Conservation (phyloP, 2,113 vertebrate species). For the Crotalus horridus region DNA sequence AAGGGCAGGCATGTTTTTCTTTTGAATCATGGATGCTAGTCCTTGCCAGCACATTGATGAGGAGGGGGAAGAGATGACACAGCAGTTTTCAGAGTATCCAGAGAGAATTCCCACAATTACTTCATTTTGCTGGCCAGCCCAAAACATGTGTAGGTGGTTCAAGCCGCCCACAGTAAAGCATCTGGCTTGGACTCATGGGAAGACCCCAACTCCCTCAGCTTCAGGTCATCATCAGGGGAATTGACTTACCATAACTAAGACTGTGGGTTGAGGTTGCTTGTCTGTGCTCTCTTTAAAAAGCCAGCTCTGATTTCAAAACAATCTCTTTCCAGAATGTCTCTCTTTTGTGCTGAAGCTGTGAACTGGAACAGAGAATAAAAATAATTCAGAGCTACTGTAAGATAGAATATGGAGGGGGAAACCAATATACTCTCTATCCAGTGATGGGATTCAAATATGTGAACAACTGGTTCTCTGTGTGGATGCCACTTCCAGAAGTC, state of each 20-base stretch:
- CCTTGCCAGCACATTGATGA: background rate
- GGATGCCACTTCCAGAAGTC: too few species aligned
- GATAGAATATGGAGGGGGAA: background rate
- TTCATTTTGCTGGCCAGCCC: background rate
- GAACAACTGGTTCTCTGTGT: too few species aligned
- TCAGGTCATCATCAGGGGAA: background rate
- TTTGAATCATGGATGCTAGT: constrained; percentile 6
- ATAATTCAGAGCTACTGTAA: background rate
- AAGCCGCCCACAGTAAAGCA: background rate
- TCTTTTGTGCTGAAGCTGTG: background rate
- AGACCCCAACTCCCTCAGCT: background rate
- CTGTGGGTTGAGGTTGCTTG: background rate
- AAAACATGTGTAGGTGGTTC: background rate
- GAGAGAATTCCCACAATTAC: constrained; percentile 13
- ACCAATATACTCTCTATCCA: background rate
- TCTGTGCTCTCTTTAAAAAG: background rate
- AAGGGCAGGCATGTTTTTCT: background rate
- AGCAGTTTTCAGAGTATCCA: background rate
- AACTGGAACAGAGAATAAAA: background rate
- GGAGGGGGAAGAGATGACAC: background rate
- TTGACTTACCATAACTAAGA: background rate
- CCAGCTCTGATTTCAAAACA: background rate
- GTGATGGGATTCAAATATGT: too few species aligned
- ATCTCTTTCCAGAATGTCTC: background rate
- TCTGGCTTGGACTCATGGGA: constrained; percentile 5